These are phyloP conservation scores for Atrina japonica DNA, from an alignment of 2,888 invertebrate genomes.

Conservation along the genomic window DNA sequence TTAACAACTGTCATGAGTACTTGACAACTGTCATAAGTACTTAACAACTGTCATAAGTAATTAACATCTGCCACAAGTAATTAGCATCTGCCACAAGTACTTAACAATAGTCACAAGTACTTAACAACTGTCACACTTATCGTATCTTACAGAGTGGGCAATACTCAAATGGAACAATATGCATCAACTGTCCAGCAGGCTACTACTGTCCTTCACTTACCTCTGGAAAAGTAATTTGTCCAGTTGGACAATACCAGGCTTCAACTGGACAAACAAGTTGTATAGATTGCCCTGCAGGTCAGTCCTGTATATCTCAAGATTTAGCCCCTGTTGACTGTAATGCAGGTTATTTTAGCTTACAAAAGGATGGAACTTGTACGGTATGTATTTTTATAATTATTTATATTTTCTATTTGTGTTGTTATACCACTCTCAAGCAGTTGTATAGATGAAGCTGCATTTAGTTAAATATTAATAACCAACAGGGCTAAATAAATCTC, in stretches of 20 bases:
- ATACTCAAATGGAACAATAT: slow-evolving; percentile 70
- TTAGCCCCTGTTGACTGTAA: slow-evolving; percentile 64
- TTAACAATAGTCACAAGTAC: no score
- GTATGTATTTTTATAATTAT: slow-evolving; percentile 61
- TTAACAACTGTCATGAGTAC: no score
- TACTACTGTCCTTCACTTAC: slow-evolving; percentile 71
- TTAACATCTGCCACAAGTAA: no score
- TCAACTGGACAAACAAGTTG: slow-evolving; percentile 70
- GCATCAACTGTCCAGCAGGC: slow-evolving; percentile 71
- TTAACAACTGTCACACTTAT: no score
- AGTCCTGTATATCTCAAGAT: slow-evolving; percentile 70
- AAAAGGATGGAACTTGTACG: slow-evolving; percentile 67
- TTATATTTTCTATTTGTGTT: no score
- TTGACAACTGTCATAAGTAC: no score
- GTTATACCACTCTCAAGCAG: no score
- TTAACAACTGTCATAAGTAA: no score
- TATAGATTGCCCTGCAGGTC: slow-evolving; percentile 68
- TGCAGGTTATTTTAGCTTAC: slow-evolving; percentile 71
- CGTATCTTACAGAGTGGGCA: slow-evolving; percentile 68
- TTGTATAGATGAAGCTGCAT: no score
- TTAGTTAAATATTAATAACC: no score
- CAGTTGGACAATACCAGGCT: slow-evolving; percentile 73
- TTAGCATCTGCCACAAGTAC: no score
- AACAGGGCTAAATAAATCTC: no score
- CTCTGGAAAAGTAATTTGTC: slow-evolving; percentile 65